Base-by-base conservation (phyloP, 2,113 vertebrate species). In the Megaceryle maxima region DNA sequence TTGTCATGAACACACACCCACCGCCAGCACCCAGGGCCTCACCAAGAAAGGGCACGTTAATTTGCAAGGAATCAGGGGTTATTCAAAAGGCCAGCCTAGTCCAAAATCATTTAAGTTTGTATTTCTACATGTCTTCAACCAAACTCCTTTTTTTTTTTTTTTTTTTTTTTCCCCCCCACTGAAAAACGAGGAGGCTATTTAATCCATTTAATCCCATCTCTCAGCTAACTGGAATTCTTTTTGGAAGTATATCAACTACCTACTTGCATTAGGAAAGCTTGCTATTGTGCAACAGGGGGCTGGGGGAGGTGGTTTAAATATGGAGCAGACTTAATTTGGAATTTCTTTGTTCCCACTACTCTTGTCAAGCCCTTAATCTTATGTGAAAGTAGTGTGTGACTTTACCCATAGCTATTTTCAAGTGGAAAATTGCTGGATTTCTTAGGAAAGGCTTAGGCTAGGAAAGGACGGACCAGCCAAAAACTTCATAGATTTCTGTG, bases 321-420 rank as follows among this genome's bases (percentile, higher is more conserved):
- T 0, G 1, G 72, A 81, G 53, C 80, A 94, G 53, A 84, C 69
- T 87, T 95, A 81, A 96, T 96, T 84, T 96, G 88, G 90, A 88
- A 94, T 95, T 94, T 93, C 90, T 96, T 96, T 97, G 95, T 95
- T 96, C 83, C 70, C 57, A 56, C 48, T 87, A 86, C 48, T 50
- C 86, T 92, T 88, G 60, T 92, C 83, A 92, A 96, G 93, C 48
- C 48, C 88, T 92, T 94, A 93, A 96, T 94, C 94, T 92, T 82
- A 92, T 73, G 73, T 39, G 86, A 93, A 96, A 94, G 66, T 84
- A 88, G 86, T 90, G 37, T 94, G 76, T 76, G 88, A 93, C 66
- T 88, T 90, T 69, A 94, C 29, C 53, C 86, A 50, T 67, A 92
- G 80, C 69, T 93, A 87, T 88, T 96, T 96, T 93, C 44, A 57